Base-by-base conservation (phyloP, 2,888 invertebrate species). In the Pediacus dermestoides region DNA sequence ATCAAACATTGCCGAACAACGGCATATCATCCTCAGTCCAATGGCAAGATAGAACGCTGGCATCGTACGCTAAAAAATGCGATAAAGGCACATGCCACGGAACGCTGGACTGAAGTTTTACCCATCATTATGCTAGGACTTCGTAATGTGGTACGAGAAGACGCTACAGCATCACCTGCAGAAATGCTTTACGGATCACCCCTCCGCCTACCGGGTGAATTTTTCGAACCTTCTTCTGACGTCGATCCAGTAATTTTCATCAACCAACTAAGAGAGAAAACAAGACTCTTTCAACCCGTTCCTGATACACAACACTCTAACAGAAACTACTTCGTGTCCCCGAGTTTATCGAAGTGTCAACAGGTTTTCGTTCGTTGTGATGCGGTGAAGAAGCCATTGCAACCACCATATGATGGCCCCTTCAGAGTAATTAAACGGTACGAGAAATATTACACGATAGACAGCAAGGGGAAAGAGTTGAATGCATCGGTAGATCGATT, bases 141-240 rank as follows among this genome's bases (percentile, higher is more conserved):
- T 2, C 33, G 38, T 3, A 25, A 11, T n/a, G 26, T 26, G 4
- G 21, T 25, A 14, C 22, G 26, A 15, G 1, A 33, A 8, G 33
- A 37, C 22, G 6, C 37, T 8, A 25, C 31, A 8, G 25, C 26
- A 4, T 23, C 44, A 13, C 26, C 36, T 8, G 57, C 63, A 1
- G 57, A 64, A 25, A 35, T 67, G 30, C 46, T 64, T 0, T 64
- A 60, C 34, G 62, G 65, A 0, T 42, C 46, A 22, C 26, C 46
- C 0, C 33, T 65, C 2, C 45, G 53, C 1, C 16, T 67, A 4
- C 63, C 55, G 1, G 56, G 53, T n/a, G 55, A 55, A 12, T 25
- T 33, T n/a, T n/a, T n/a, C n/a, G n/a, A n/a, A n/a, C n/a, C n/a
- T n/a, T n/a, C n/a, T n/a, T n/a, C n/a, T n/a, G n/a, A n/a, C n/a